These are phyloP conservation scores for Chelon labrosus DNA, from an alignment of 2,797 vertebrate species.

Conservation along the genomic window DNA sequence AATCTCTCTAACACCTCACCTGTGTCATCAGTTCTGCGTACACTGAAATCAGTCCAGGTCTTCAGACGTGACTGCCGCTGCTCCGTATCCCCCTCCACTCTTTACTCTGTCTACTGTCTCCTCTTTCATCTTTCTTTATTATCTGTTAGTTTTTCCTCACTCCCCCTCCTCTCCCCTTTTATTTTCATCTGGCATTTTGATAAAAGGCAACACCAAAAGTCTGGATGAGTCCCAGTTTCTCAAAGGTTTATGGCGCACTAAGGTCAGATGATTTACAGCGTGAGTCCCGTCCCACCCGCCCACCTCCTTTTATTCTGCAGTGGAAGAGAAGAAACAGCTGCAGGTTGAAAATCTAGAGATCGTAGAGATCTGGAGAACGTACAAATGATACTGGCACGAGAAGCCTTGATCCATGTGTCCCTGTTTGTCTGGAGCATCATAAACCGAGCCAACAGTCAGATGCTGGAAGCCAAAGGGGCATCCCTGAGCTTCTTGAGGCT, in stretches of 20 bases:
- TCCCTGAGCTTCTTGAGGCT: slow-evolving; percentile 17
- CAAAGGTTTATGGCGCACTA: slow-evolving; percentile 50
- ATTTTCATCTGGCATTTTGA: slow-evolving; percentile 62
- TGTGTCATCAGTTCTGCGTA: slow-evolving; percentile 12
- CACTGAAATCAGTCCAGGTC: slow-evolving; percentile 5
- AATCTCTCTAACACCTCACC: neutral
- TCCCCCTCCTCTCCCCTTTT: neutral
- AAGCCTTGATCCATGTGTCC: slow-evolving; percentile 22
- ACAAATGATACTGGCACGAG: slow-evolving; percentile 20
- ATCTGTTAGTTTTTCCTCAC: slow-evolving; percentile 26
- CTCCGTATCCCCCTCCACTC: neutral
- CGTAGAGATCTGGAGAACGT: slow-evolving; percentile 14
- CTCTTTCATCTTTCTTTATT: slow-evolving; percentile 49
- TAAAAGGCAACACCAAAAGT: slow-evolving; percentile 62
- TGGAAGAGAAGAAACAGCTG: slow-evolving; percentile 50
- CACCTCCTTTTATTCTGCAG: slow-evolving; percentile 1
- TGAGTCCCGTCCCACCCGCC: slow-evolving; percentile 4
- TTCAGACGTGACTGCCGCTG: slow-evolving; percentile 14
- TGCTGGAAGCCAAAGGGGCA: neutral
- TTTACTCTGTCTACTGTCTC: slow-evolving; percentile 5
- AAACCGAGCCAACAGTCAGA: slow-evolving; percentile 17
- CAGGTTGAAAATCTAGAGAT: slow-evolving; percentile 40
- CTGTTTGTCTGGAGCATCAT: slow-evolving; percentile 25
- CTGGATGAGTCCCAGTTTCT: slow-evolving; percentile 62
- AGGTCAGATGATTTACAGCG: slow-evolving; percentile 62